Base-by-base conservation (phyloP, 2,797 vertebrate species). In the Spheniscus humboldti region DNA sequence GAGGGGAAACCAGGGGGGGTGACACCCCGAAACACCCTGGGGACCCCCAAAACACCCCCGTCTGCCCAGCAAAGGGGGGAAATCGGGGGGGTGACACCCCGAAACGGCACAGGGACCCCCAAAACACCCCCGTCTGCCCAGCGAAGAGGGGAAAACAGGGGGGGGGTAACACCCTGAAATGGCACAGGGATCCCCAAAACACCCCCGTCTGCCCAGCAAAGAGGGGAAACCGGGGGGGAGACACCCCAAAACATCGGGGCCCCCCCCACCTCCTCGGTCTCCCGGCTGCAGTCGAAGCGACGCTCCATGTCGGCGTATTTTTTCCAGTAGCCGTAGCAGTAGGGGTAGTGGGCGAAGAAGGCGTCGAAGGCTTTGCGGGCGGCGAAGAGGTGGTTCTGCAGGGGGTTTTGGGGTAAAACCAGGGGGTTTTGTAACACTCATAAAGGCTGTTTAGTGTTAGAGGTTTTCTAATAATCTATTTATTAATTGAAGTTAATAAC, bases 241-340 rank as follows among this genome's bases (percentile, higher is more conserved):
- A 20, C 31, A 9, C 47, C 76, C 63, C 20, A 9, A 62, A 62
- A 37, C 13, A 4, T 16, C 4, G 3, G 0, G 11, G 56, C 28
- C 24, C 24, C 56, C 41, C 27, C 48, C 16, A 99, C 99, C 98
- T 99, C 98, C 90, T 98, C 98, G 4, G 98, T 97, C 76, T 98
- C 98, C 41, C 95, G 82, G 71, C 96, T 91, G 92, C 97, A 94
- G 6, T 98, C 98, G 4, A 98, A 97, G 2, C 98, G 98, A 8
- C 98, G 98, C 78, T 99, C 99, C 92, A 99, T 95, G 92, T 99
- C 99, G 1, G 98, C 98, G 86, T 98, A 99, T 83, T 99, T 99
- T 91, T 99, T 99, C 99, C 99, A 99, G 95, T 99, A 99, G 73
- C 99, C 98, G 3, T 99, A 99, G 94, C 99, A 99, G 41, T 99